Conservation (phyloP, 1,140 invertebrate genomes). For the Habropoda laboriosa region DNA sequence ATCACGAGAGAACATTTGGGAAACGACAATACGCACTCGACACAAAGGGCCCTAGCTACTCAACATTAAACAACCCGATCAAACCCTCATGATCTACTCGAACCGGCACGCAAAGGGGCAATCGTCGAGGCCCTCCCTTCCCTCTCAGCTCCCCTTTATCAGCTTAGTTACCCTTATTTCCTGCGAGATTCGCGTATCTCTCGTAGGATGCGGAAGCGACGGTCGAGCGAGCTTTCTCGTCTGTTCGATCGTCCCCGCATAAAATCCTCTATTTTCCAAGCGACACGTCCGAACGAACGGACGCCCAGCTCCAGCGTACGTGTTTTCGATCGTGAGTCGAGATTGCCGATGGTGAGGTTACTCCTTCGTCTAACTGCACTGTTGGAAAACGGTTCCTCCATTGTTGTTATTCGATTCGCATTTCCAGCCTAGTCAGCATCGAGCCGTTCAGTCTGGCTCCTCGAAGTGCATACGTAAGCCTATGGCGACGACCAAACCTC, state of each 20-base stretch:
- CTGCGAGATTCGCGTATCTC: conserved; percentile 5
- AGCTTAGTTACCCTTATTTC: conserved; percentile 28
- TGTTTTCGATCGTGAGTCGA: conserved; percentile 27
- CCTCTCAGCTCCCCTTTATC: conserved; percentile 17
- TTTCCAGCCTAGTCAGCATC: conserved; percentile 19
- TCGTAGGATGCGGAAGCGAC: neutral
- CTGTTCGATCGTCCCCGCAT: neutral
- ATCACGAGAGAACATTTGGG: neutral
- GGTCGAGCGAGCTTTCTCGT: conserved; percentile 3
- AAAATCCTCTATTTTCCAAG: neutral
- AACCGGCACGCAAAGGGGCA: neutral
- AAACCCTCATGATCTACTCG: neutral
- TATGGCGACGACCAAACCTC: neutral
- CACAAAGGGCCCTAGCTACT: too few species aligned
- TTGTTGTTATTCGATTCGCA: conserved; percentile 39
- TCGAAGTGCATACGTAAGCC: conserved; percentile 15
- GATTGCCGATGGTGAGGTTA: too few species aligned
- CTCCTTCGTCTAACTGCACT: too few species aligned
- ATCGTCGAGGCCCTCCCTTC: conserved; percentile 10
- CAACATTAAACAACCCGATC: neutral
- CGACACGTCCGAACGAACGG: conserved; percentile 15
- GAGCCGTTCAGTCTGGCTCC: neutral
- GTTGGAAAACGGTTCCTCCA: neutral
- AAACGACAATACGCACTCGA: neutral
- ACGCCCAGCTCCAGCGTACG: neutral